Conservation (phyloP, 2,797 vertebrate species). For the Euphonia xanthogaster region DNA sequence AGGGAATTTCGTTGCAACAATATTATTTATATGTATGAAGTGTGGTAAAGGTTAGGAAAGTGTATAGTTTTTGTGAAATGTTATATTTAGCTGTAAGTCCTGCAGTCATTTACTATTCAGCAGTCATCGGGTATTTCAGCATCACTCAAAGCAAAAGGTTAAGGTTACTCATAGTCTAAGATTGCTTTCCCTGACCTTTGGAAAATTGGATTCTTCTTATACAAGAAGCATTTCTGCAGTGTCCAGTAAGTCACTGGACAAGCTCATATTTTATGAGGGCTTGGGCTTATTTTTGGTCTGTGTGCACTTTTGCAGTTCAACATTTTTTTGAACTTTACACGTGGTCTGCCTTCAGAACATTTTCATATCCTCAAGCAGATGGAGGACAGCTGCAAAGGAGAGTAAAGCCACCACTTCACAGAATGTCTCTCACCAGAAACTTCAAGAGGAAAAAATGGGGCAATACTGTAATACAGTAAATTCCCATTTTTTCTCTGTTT, state of each 20-base stretch:
- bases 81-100: background rate
- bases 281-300: background rate
- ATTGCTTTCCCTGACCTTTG: background rate
- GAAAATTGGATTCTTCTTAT: background rate
- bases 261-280: background rate
- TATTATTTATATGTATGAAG: background rate
- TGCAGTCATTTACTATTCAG: background rate
- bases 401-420: background rate
- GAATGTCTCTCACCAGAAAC: background rate
- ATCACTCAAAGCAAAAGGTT: background rate
- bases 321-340: background rate
- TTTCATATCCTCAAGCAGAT: background rate
- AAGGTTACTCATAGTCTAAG: background rate
- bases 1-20: background rate
- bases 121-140: background rate
- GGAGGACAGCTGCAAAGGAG: background rate
- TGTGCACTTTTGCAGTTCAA: background rate
- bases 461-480: background rate
- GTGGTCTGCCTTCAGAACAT: background rate
- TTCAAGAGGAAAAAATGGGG: background rate
- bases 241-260: background rate
- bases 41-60: background rate
- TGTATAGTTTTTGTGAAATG: background rate
- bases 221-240: background rate
- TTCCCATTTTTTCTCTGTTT: background rate